A percentile compares a stretch with the other conserved stretches of the same genome.
Conservation (phyloP, 1,140 invertebrate genomes). For the Ceratina calcarata region DNA sequence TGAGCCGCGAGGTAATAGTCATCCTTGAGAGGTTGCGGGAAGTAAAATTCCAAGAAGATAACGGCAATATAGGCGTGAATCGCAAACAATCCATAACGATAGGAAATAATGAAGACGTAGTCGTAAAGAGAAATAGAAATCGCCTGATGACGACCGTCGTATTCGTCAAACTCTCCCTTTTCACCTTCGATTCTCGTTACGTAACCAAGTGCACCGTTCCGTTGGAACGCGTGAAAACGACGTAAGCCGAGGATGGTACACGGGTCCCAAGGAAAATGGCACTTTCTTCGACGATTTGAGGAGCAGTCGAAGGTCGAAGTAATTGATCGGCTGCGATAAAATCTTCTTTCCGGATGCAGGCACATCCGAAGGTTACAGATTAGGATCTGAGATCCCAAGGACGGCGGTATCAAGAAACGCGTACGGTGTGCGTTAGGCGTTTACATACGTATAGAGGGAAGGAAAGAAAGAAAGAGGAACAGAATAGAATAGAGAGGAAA, state of each 20-base stretch:
- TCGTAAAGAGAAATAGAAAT: background rate
- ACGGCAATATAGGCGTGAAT: background rate
- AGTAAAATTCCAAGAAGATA: background rate
- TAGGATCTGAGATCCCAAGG: conserved; percentile 53
- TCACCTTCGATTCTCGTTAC: background rate
- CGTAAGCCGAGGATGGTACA: background rate
- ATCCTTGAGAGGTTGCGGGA: background rate
- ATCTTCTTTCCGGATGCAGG: conserved; percentile 59
- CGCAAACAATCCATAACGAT: background rate
- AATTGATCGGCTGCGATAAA: conserved; percentile 43
- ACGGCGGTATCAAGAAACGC: conserved; percentile 18
- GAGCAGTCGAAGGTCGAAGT: conserved; percentile 48
- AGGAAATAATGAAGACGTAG: background rate
- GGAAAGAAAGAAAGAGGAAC: background rate
- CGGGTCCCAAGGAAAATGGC: background rate
- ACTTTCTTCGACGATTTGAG: conserved; percentile 52
- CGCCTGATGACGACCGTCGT: background rate
- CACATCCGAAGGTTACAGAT: conserved; percentile 54
- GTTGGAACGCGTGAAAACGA: conserved; percentile 9
- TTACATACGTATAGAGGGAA: background rate
- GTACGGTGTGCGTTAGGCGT: background rate
- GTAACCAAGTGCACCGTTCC: conserved; percentile 25
- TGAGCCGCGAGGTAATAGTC: background rate
- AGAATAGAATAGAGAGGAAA: no score
- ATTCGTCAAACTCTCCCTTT: background rate